phyloP scores from a whole-genome alignment of 1,140 invertebrate genomes.

The Reticulitermes speratus region DNA sequence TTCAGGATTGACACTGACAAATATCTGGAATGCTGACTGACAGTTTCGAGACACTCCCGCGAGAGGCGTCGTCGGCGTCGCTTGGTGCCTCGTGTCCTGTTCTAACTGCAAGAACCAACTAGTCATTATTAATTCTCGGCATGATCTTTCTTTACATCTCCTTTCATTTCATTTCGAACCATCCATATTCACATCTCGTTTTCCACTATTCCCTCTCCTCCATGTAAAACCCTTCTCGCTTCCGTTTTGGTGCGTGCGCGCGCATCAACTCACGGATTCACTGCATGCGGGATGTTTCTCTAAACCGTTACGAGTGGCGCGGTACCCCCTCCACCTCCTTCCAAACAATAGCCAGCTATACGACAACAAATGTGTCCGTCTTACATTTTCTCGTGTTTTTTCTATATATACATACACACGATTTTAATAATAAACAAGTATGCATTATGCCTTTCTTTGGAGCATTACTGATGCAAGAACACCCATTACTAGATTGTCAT shows the following conservation, averaged over 20 bases:
- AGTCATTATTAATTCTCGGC: background rate
- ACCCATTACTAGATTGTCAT: no score
- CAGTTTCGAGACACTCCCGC: constrained; percentile 12
- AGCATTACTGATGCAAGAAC: no score
- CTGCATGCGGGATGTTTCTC: background rate
- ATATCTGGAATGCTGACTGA: background rate
- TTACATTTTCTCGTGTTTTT: background rate
- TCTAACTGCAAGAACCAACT: background rate
- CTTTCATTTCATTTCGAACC: background rate
- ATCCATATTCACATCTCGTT: constrained; percentile 16
- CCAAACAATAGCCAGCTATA: background rate
- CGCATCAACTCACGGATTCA: background rate
- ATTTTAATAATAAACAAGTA: background rate
- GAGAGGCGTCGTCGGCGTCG: background rate
- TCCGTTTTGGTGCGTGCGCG: constrained; percentile 11
- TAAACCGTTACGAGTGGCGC: background rate
- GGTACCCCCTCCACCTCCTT: background rate
- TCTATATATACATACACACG: background rate
- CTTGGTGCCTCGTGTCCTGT: background rate
- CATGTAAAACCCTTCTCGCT: background rate
- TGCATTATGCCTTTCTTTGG: no score
- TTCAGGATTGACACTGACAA: background rate
- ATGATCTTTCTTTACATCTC: background rate
- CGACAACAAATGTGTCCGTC: background rate
- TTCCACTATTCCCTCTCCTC: background rate